phyloP scores from a whole-genome alignment of 2,113 vertebrate genomes.

The Oryzias curvinotus region DNA sequence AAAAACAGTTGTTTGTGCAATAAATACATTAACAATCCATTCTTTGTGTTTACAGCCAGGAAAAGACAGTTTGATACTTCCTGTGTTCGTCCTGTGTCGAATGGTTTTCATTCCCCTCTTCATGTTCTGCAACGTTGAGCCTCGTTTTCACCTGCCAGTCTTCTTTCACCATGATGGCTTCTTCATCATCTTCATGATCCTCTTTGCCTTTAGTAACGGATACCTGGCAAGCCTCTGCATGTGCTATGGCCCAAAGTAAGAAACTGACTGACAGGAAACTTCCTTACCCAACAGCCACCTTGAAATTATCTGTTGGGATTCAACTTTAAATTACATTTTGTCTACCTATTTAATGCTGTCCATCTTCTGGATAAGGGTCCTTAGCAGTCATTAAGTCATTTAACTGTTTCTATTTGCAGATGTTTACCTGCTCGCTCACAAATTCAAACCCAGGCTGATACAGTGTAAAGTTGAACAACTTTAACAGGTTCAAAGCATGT shows the following conservation, averaged over 20 bases:
- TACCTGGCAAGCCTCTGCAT: slow-evolving; percentile 86
- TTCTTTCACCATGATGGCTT: slow-evolving; percentile 78
- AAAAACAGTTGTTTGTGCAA: too few relatives aligned
- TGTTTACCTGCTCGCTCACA: too few relatives aligned
- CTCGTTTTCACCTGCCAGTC: slow-evolving; percentile 60
- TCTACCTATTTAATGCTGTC: too few relatives aligned
- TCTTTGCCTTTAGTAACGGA: slow-evolving; percentile 82
- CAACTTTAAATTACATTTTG: too few relatives aligned
- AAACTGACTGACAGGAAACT: background rate
- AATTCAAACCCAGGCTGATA: too few relatives aligned
- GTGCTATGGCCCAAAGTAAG: slow-evolving; percentile 84
- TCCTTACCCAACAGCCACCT: too few relatives aligned
- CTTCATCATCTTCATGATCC: slow-evolving; percentile 81
- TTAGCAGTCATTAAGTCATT: too few relatives aligned
- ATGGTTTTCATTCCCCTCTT: slow-evolving; percentile 80
- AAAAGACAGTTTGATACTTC: slow-evolving; percentile 76
- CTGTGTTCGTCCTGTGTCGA: slow-evolving; percentile 68
- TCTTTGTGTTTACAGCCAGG: slow-evolving; percentile 37
- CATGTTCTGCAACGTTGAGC: slow-evolving; percentile 82
- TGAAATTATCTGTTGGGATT: too few relatives aligned
- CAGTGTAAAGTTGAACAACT: too few relatives aligned
- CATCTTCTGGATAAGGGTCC: too few relatives aligned
- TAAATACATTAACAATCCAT: background rate
- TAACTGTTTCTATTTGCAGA: too few relatives aligned
- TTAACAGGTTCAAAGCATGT: too few relatives aligned